Base-by-base conservation (phyloP, 2,888 invertebrate genomes). In the Saturnia japonica region DNA sequence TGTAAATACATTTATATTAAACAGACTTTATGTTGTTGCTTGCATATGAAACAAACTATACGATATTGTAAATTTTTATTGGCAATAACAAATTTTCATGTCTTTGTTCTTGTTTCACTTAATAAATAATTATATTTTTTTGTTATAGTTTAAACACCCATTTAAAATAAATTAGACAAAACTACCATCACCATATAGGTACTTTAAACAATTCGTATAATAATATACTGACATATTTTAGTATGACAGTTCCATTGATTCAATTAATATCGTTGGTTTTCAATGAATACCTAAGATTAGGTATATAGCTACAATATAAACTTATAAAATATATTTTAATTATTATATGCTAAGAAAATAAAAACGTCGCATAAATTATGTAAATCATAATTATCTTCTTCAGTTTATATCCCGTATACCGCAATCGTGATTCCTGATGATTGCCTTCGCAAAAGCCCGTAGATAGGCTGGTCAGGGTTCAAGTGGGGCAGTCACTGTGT, bases 401-500 rank as follows among this genome's bases (percentile, higher is more conserved):
- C n/a, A n/a, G n/a, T n/a, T n/a, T n/a, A n/a, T n/a, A 64, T 64
- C 19, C 62, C 62, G 8, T 64, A 64, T 6, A 64, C 62, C 4
- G 62, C 40, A 14, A 64, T 64, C 34, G 62, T 64, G 4, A 40
- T 64, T 19, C 51, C 47, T 14, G 60, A 70, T 22, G 54, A 22
- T 4, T 19, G n/a, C 16, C 45, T 25, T 51, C 51, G 34, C 1
- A 67, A 40, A n/a, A 42, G 43, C 22, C 43, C 45, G n/a, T 64
- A 34, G 16, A 43, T 43, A 28, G 67, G 67, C 11, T 57, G 57
- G 57, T 57, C 57, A 57, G 57, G 57, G n/a, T n/a, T n/a, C n/a
- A 54, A 54, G 60, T 64, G 22, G 42, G 12, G 51, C 34, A 64
- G 68, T 79, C 78, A 90, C 71, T 86, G 87, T 0, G 90, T 89